Evolutionary conservation across 1,140 invertebrate genomes (phyloP).

Genomic region (Aphaenogaster rudis): DNA sequence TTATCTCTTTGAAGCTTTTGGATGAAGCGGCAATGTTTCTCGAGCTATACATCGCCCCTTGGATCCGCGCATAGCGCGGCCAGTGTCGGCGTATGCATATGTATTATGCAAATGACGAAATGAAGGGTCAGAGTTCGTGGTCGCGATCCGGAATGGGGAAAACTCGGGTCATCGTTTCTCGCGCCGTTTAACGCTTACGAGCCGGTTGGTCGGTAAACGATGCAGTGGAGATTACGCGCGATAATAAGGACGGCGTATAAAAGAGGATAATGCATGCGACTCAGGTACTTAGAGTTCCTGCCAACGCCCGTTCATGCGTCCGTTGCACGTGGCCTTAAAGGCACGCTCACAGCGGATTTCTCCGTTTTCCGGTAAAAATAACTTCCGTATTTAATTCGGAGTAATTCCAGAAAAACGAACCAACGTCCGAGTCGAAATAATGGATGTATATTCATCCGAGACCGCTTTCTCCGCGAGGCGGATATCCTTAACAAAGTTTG

Average conservation of each 20-base stretch:
- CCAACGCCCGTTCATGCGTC: conserved; percentile 67
- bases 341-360: conserved; percentile 29
- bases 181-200: conserved; percentile 14
- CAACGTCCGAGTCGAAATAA: conserved; percentile 20
- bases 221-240: conserved; percentile 44
- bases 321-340: conserved; percentile 63
- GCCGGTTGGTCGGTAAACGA: not conserved
- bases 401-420: conserved; percentile 28
- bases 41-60: not conserved
- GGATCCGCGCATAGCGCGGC: not conserved
- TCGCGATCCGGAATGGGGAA: conserved; percentile 39
- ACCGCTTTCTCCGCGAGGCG: conserved; percentile 35
- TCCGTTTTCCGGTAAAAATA: conserved; percentile 4
- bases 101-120: conserved; percentile 56
- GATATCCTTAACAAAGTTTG: conserved; percentile 34
- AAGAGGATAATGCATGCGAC: conserved; percentile 75
- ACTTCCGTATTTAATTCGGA: conserved; percentile 35
- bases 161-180: conserved; percentile 46
- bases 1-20: conserved; percentile 26
- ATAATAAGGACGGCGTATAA: conserved; percentile 41
- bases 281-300: conserved; percentile 71
- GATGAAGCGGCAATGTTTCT: not conserved
- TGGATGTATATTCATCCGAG: conserved; percentile 32
- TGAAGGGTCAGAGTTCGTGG: conserved; percentile 44
- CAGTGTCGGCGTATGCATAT: not conserved